phyloP scores from a whole-genome alignment of 2,888 invertebrate species.

The Tetanocera ferruginea region DNA sequence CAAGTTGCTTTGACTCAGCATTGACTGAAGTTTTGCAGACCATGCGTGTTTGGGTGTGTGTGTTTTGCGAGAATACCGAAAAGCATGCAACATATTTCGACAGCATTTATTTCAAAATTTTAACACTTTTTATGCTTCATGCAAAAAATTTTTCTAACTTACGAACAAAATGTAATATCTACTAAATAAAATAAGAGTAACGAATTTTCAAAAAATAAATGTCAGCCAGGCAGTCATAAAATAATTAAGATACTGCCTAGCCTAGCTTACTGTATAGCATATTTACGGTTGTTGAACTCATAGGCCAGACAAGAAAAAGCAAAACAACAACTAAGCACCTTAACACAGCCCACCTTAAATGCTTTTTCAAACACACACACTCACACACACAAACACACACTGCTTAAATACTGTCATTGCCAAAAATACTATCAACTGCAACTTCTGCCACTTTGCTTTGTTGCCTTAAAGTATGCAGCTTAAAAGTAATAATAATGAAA shows the following conservation, averaged over 20 bases:
- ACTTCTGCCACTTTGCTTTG: neutral
- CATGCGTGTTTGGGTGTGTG: neutral
- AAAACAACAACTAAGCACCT: no score
- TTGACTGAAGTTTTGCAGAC: conserved; percentile 26
- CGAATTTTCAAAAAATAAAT: neutral
- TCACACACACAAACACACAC: neutral
- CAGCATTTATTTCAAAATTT: neutral
- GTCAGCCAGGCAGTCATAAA: neutral
- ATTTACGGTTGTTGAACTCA: conserved; percentile 6
- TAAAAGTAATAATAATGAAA: neutral
- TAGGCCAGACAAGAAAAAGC: neutral
- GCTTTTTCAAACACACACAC: no score
- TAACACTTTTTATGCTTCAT: neutral
- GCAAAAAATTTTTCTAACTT: neutral
- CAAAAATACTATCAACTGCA: conserved; percentile 43
- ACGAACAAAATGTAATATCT: neutral
- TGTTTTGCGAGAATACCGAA: neutral
- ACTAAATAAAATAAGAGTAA: neutral
- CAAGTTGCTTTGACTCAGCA: conserved; percentile 12
- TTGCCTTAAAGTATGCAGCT: neutral
- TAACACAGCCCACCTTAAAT: no score
- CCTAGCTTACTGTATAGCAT: neutral
- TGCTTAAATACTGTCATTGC: conserved; percentile 39
- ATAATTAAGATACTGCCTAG: neutral
- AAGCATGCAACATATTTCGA: neutral